A percentile compares a stretch with the other conserved stretches of the same genome.
These are phyloP conservation scores for Cyrtonyx montezumae DNA, from an alignment of 2,113 vertebrate genomes.

Conservation along the genomic window DNA sequence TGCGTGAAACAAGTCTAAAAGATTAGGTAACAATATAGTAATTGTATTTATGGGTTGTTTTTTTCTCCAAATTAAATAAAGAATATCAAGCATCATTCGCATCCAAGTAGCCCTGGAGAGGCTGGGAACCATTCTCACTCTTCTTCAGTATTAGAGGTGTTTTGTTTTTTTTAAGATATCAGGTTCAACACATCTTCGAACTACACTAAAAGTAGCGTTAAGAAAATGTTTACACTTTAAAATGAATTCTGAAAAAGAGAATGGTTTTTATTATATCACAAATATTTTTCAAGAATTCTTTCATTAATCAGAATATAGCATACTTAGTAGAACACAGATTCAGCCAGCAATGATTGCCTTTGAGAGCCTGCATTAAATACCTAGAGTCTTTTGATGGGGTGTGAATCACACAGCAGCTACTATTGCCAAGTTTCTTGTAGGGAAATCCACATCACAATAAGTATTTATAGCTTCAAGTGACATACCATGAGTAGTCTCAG, in stretches of 20 bases:
- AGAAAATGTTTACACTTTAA: neutral
- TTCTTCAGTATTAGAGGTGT: no score
- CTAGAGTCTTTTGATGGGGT: rapidly evolving
- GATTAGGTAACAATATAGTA: no score
- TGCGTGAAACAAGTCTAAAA: no score
- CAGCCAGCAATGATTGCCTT: neutral
- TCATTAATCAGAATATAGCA: neutral
- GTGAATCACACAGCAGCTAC: neutral
- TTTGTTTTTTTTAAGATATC: neutral
- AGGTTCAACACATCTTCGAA: neutral
- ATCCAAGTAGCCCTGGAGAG: no score
- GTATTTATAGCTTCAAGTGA: neutral
- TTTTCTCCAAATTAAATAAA: no score
- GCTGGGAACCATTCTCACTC: no score
- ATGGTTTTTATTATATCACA: no score
- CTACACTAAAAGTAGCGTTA: neutral
- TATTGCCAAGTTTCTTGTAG: neutral
- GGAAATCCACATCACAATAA: neutral
- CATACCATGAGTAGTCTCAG: neutral
- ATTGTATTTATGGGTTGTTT: no score
- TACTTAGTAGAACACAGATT: neutral
- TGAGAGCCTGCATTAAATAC: neutral
- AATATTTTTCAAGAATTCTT: neutral
- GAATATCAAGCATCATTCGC: no score
- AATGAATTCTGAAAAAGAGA: no score